Base-by-base conservation (phyloP, 2,888 invertebrate species). In the Marronus borbonicus region DNA sequence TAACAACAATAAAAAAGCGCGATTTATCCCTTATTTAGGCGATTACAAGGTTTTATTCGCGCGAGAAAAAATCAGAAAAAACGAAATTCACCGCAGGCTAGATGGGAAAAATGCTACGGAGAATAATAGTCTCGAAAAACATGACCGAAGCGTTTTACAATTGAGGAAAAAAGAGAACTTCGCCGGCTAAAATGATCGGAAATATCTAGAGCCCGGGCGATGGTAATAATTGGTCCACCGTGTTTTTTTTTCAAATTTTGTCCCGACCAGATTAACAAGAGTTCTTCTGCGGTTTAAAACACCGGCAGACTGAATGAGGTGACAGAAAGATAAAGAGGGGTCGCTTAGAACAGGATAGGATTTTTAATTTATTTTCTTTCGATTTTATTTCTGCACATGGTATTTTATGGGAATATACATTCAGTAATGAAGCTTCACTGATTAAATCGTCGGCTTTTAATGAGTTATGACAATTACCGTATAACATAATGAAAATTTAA, bases 21-120 rank as follows among this genome's bases (percentile, higher is more conserved):
- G 28, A 14, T 68, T 68, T 68, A 68, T 68, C 50, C 28, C 50
- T 52, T 68, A 68, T 68, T 44, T 68, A 68, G 10, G 50, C 28
- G 49, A 68, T 68, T 68, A 68, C 50, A 28, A 28, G 12, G 10
- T 20, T 49, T 28, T 68, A 50, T 68, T 24, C 39, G 14, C 17
- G 39, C 14, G 39, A 66, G 10, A 20, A 39, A 60, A 60, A 8
- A 60, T 12, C 7, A 44, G 12, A 44, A 44, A 44, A 44, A 44
- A 44, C 8, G 60, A 24, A 62, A 31, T 14, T 12, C 31, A 31
- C 28, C 14, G 31, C 24, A 62, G 28, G 31, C 0, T 14, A 31
- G 31, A 10, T 31, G 14, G n/a, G 12, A 28, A 50, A 68, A 68
- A 68, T 24, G n/a, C 17, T 50, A n/a, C 49, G 24, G 49, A 68